These are phyloP conservation scores for Austrolebias charrua DNA, from an alignment of 2,797 vertebrate species.

Conservation along the genomic window DNA sequence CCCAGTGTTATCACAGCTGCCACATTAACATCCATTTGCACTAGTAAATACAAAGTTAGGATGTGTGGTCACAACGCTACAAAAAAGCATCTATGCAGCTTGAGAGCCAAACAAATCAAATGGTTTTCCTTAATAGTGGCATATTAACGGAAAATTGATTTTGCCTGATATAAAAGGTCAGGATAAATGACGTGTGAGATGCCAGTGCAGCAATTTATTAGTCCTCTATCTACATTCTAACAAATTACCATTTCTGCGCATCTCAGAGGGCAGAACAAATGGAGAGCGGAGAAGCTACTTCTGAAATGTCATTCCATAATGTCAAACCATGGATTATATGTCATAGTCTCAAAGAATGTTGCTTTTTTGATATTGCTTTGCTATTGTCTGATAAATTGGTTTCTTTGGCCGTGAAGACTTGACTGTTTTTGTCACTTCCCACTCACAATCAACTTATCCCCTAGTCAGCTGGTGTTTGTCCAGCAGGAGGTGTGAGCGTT, in stretches of 20 bases:
- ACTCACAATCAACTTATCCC: conserved; percentile 41
- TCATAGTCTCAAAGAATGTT: conserved; percentile 60
- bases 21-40: conserved; percentile 45
- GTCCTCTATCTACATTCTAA: conserved; percentile 69
- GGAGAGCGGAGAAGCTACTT: conserved; percentile 59
- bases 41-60: conserved; percentile 43
- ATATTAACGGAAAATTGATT: conserved; percentile 80
- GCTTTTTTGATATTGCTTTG: conserved; percentile 37
- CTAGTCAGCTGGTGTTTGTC: conserved; percentile 40
- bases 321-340: conserved; percentile 78
- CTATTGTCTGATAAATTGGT: conserved; percentile 58
- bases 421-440: conserved; percentile 50
- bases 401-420: conserved; percentile 48
- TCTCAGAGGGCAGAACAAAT: conserved; percentile 67
- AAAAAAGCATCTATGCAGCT: conserved; percentile 56
- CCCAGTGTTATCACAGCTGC: conserved; percentile 11
- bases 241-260: conserved; percentile 64
- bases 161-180: conserved; percentile 82
- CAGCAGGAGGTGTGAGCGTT: conserved; percentile 47
- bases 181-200: conserved; percentile 77
- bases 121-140: conserved; percentile 69
- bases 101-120: conserved; percentile 70
- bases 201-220: conserved; percentile 71
- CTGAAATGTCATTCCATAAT: conserved; percentile 80
- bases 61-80: conserved; percentile 24